Evolutionary conservation across 2,113 vertebrate genomes (phyloP), one percentile per base, ranked within the genome.

Genomic region (Platichthys stellatus): DNA sequence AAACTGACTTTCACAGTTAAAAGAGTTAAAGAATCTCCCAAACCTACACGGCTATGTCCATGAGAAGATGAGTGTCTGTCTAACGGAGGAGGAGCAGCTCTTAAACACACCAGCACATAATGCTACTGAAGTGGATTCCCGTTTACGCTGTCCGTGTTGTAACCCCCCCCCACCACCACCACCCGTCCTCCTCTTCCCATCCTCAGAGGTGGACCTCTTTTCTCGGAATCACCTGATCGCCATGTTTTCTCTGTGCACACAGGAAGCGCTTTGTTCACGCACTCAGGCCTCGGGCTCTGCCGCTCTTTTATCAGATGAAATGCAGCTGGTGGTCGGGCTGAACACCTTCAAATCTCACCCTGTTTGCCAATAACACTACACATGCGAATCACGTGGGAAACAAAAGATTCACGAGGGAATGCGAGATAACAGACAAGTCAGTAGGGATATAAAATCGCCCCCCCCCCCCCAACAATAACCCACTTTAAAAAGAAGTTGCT

Each of bases 201-300:
- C 38, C 18, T n/a, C 4, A 43, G 57, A 45, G 56, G 77, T 38
- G 47, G 62, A 14, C 58, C 76, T 62, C 65, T 1, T 31, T 43
- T 2, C 51, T 51, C 40, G 53, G 53, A 69, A 84, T 87, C 76
- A 78, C 74, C 73, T 78, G 88, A 87, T 80, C 26, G 5, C 65
- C 62, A 78, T 76, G 78, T 83, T 78, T 35, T 57, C 62, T 63
- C 38, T 64, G 58, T 28, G 40, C 68, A 78, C 59, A 88, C 80
- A 89, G 84, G 78, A 89, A 76, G 51, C 69, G 35, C 21, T 84
- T 72, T 83, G 84, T 80, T 86, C 77, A 26, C 13, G 3, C 35
- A 63, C 40, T 59, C 23, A 20, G 63, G 53, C 79, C 76, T 65
- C 1, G 10, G 72, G 69, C 47, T 20, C 15, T 7, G 47, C 73